phyloP scores from a whole-genome alignment of 2,113 vertebrate species.

The Sialia sialis region DNA sequence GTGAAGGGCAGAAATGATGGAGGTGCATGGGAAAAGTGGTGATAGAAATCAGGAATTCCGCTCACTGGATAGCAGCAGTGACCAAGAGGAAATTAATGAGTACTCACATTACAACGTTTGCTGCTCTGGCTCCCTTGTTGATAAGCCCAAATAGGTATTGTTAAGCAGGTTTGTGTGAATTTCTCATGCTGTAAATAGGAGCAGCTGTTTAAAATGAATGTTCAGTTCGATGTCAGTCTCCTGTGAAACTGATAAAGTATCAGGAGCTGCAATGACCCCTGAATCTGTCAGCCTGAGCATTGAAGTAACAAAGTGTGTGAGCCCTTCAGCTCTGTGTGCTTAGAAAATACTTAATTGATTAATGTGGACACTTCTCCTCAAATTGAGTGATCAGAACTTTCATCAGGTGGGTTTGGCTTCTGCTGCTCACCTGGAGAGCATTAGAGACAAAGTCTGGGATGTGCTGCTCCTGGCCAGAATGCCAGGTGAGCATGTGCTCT shows the following conservation, averaged over 20 bases:
- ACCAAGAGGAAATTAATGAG: neutral
- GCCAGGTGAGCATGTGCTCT: neutral
- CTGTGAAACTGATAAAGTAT: neutral
- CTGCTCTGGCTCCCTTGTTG: neutral
- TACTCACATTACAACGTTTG: neutral
- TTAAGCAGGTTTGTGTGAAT: neutral
- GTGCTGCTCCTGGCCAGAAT: neutral
- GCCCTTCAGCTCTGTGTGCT: neutral
- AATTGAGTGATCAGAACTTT: neutral
- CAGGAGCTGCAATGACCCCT: neutral
- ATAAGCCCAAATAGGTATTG: neutral
- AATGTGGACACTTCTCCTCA: neutral
- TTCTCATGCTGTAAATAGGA: neutral
- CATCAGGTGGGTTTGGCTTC: neutral
- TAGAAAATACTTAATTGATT: neutral
- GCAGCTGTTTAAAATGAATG: neutral
- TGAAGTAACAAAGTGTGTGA: neutral
- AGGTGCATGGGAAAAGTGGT: neutral
- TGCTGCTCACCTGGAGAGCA: neutral
- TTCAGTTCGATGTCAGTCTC: neutral
- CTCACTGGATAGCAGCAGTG: neutral
- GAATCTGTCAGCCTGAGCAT: neutral
- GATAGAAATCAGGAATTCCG: neutral
- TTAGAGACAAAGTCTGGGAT: neutral
- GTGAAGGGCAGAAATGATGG: neutral